These are phyloP conservation scores for Drosophila picticornis DNA, from an alignment of 2,888 invertebrate genomes.

Conservation along the genomic window DNA sequence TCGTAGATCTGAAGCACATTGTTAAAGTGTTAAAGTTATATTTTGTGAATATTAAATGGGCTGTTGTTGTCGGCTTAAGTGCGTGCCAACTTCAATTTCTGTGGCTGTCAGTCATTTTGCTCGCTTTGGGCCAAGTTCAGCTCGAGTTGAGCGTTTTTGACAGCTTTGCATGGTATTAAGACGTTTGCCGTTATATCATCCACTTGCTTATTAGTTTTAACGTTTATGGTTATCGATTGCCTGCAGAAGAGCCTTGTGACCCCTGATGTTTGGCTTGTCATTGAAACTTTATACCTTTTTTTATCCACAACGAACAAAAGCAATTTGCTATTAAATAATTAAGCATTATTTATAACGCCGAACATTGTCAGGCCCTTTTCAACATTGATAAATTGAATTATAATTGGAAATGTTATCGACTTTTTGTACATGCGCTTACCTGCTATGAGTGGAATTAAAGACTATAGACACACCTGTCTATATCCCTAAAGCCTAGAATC, in stretches of 20 bases:
- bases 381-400: not conserved
- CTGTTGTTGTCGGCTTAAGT: constrained; percentile 18
- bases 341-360: constrained; percentile 3
- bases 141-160: constrained; percentile 49
- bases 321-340: constrained; percentile 11
- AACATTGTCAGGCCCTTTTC: constrained; percentile 8
- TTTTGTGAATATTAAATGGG: constrained; percentile 7
- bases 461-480: not conserved
- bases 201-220: constrained; percentile 51
- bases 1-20: constrained; percentile 11
- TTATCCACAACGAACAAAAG: constrained; percentile 19
- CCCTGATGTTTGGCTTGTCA: constrained; percentile 31
- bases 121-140: constrained; percentile 11
- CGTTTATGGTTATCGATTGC: constrained; percentile 47
- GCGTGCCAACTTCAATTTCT: constrained; percentile 55
- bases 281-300: constrained; percentile 14
- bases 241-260: constrained; percentile 21
- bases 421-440: not conserved
- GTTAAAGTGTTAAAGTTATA: constrained; percentile 3
- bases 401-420: not conserved
- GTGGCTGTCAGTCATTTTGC: constrained; percentile 49
- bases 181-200: constrained; percentile 26
- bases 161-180: constrained; percentile 56
- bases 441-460: not conserved
- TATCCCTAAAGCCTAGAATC: not conserved